Evolutionary conservation across 2,113 vertebrate species (phyloP).

Genomic region (Rhinichthys klamathensis): DNA sequence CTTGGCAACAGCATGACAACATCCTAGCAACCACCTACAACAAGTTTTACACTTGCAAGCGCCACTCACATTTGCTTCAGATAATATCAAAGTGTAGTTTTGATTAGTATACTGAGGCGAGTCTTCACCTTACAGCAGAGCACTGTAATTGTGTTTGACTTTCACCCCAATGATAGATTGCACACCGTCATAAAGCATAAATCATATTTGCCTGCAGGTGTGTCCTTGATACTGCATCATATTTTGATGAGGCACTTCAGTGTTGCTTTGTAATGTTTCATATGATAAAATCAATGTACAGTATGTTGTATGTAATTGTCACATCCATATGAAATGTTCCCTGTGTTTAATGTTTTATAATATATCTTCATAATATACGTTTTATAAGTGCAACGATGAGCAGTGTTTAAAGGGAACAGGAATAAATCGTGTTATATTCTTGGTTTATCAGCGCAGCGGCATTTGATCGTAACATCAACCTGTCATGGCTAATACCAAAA

Average conservation of each 20-base stretch:
- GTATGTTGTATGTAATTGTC: background rate
- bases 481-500: slow-evolving; percentile 17
- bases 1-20: too few relatives aligned
- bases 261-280: background rate
- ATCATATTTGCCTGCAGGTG: slow-evolving; percentile 13
- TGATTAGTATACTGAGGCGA: background rate
- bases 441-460: background rate
- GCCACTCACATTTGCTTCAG: background rate
- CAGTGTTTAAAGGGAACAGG: background rate
- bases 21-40: too few relatives aligned
- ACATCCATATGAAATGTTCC: background rate
- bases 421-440: background rate
- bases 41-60: background rate
- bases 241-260: background rate
- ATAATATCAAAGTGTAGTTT: background rate
- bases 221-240: slow-evolving; percentile 18
- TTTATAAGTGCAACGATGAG: background rate
- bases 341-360: background rate
- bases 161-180: slow-evolving; percentile 11
- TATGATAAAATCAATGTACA: background rate
- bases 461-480: slow-evolving; percentile 19
- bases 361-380: background rate
- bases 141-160: slow-evolving; percentile 1
- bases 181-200: slow-evolving; percentile 5
- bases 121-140: background rate